Evolutionary conservation across 2,888 invertebrate species (phyloP).

Genomic region (Tinea semifulvella): DNA sequence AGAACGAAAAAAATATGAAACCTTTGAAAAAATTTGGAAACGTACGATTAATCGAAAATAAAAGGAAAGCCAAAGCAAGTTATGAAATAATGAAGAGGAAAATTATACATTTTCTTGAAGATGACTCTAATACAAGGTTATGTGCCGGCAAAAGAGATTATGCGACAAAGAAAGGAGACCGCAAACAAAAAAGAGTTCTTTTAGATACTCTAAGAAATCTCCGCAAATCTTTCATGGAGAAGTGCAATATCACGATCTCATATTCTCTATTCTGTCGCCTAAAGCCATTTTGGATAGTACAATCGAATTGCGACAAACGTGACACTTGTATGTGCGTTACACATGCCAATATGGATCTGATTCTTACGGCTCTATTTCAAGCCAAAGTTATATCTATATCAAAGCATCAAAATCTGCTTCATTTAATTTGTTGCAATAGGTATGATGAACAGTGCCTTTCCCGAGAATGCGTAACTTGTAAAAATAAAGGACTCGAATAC

Average conservation of each 20-base stretch:
- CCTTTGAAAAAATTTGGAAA: conserved; percentile 18
- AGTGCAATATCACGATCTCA: background rate
- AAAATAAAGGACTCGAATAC: conserved; percentile 21
- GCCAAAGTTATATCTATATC: conserved; percentile 20
- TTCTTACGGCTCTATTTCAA: conserved; percentile 19
- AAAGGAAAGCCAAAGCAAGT: conserved; percentile 12
- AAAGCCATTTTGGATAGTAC: conserved; percentile 25
- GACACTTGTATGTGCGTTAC: conserved; percentile 24
- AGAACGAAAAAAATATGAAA: conserved; percentile 21
- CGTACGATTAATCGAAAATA: conserved; percentile 15
- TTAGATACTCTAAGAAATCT: conserved; percentile 16
- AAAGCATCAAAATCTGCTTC: conserved; percentile 20
- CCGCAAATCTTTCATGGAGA: conserved; percentile 16
- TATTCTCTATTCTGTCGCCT: conserved; percentile 22
- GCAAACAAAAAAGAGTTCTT: conserved; percentile 15
- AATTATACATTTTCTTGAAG: conserved; percentile 19
- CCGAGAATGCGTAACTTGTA: conserved; percentile 21
- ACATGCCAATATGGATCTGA: conserved; percentile 22
- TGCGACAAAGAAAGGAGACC: conserved; percentile 15
- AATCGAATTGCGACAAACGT: conserved; percentile 22
- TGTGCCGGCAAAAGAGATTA: conserved; percentile 19
- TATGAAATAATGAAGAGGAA: conserved; percentile 16
- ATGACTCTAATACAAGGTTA: conserved; percentile 19
- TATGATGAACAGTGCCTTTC: conserved; percentile 22
- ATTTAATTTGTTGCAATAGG: conserved; percentile 21